Conservation (phyloP, 92 coral and sea anemone species). For the Anthopleura xanthogrammica region DNA sequence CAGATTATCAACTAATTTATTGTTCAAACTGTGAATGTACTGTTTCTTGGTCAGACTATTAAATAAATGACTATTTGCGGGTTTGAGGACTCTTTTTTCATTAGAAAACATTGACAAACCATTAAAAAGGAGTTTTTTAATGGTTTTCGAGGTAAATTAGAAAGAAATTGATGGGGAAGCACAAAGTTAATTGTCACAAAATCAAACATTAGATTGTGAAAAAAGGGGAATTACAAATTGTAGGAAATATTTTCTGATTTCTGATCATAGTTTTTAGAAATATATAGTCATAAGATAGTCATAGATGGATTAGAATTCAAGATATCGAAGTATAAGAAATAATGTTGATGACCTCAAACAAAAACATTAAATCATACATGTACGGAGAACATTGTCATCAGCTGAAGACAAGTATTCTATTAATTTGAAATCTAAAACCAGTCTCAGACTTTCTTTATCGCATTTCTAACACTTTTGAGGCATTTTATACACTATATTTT, state of each 20-base stretch:
- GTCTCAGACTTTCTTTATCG: neutral
- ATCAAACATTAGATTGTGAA: neutral
- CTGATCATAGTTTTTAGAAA: neutral
- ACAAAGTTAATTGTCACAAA: neutral
- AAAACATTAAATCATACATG: neutral
- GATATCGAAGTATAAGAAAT: neutral
- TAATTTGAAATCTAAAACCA: neutral
- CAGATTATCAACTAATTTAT: neutral
- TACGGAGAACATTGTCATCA: neutral
- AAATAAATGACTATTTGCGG: neutral
- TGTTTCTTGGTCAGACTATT: neutral
- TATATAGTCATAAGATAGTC: neutral
- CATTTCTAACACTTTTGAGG: neutral
- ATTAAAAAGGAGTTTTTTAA: neutral
- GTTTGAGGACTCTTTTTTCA: neutral
- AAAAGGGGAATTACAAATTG: neutral
- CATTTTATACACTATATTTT: neutral
- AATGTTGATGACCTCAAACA: neutral
- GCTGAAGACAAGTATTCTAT: neutral
- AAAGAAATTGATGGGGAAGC: neutral
- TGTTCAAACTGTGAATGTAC: neutral
- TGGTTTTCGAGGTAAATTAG: neutral
- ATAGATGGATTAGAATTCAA: neutral
- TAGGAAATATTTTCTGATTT: neutral
- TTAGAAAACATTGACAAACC: conserved; percentile 1